Evolutionary conservation across 2,113 vertebrate genomes (phyloP), one percentile per base, ranked within the genome.

Genomic region (Syrrhaptes paradoxus): DNA sequence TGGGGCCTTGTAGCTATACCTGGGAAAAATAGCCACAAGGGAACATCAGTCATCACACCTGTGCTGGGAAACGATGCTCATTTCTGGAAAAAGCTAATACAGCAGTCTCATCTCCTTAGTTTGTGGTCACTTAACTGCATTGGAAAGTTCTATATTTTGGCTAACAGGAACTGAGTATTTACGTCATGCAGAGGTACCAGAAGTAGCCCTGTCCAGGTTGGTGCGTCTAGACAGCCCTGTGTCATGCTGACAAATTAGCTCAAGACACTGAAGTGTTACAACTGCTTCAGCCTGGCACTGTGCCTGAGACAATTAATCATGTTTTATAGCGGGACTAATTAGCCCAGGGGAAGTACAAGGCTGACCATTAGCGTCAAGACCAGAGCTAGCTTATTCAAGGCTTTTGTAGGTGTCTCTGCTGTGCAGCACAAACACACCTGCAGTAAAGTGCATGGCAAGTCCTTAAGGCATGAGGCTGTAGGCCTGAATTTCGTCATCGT

Each of bases 291-390:
- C 41, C 78, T 96, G 92, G 87, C 94, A 5, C 51, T 7, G n/a
- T 38, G 90, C 85, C 87, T 68, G 24, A 54, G 58, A 62, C 67
- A 88, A 90, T 96, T 61, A 71, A 73, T 94, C 87, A 78, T 87
- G 62, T 54, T 85, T 76, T 61, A 32, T 22, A 70, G 49, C 0
- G 0, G 45, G 58, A 73, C 36, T 91, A 87, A 87, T 94, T 79
- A 76, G 49, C 58, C 62, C 13, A 6, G n/a, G 32, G 71, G 36
- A 94, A 91, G 75, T 79, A 71, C 62, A 4, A 65, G 62, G 21
- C 49, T 94, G 87, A 76, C 85, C 96, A 73, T 76, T 48, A 73
- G 10, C 57, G 65, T 54, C 79, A 93, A 31, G 52, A 76, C 9
- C 58, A 75, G 41, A 89, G 62, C 10, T 31, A 8, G 26, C 10